These are phyloP conservation scores for Lasioglossum vierecki DNA, from an alignment of 2,888 invertebrate species.

Conservation along the genomic window DNA sequence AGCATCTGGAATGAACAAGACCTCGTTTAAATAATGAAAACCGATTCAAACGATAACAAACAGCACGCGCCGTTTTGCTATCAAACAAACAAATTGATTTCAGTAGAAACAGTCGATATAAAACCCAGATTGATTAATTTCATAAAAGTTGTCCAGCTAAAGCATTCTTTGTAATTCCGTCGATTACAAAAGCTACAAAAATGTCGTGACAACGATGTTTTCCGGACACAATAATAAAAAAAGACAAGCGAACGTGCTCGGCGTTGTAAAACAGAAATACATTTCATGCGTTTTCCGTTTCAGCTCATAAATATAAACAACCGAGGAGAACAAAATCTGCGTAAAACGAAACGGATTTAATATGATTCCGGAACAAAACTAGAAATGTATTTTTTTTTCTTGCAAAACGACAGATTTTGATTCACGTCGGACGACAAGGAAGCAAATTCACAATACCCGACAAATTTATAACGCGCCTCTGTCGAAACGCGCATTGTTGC, in stretches of 20 bases:
- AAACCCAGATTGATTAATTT: not conserved
- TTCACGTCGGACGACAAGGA: constrained; percentile 22
- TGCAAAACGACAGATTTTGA: not conserved
- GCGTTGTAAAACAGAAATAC: not conserved
- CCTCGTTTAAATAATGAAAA: not conserved
- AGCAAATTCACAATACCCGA: constrained; percentile 26
- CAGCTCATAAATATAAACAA: not conserved
- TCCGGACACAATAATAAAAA: not conserved
- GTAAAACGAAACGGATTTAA: not conserved
- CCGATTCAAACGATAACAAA: not conserved
- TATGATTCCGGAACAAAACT: not conserved
- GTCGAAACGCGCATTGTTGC: constrained; percentile 17
- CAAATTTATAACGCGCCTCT: constrained; percentile 38
- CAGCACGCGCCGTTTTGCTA: not conserved
- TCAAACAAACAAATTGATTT: not conserved
- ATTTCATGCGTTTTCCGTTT: not conserved
- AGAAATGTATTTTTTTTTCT: constrained; percentile 1
- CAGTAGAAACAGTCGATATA: not conserved
- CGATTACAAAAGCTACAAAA: not conserved
- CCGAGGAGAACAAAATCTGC: not conserved
- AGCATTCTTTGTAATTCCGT: not conserved
- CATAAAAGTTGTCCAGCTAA: not conserved
- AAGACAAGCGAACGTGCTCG: not conserved
- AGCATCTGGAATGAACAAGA: not conserved
- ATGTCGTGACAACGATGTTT: not conserved